phyloP scores from a whole-genome alignment of 30 jellyfish, hydroid and myxozoan genomes.

The Hydractinia symbiolongicarpus region DNA sequence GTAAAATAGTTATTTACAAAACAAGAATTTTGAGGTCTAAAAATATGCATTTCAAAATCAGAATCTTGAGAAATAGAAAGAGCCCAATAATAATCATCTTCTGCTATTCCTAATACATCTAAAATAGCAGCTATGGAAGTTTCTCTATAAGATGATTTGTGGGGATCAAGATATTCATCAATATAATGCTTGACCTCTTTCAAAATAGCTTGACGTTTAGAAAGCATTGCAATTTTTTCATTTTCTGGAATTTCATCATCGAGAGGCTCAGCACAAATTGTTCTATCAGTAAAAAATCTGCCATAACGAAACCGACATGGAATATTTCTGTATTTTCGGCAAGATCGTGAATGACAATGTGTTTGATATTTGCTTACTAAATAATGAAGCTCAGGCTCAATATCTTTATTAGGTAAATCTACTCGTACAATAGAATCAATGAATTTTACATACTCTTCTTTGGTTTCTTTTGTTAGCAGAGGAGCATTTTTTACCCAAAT shows the following conservation, averaged over 20 bases:
- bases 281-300: not conserved
- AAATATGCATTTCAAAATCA: constrained; percentile 15
- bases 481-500: constrained; percentile 19
- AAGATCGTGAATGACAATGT: constrained; percentile 11
- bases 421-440: not conserved
- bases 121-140: not conserved
- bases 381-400: not conserved
- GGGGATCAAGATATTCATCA: constrained; percentile 1
- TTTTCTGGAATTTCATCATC: not conserved
- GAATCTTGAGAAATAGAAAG: not conserved
- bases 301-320: constrained; percentile 9
- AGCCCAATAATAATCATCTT: constrained; percentile 16
- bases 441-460: not conserved
- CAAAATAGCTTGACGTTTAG: not conserved
- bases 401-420: not conserved
- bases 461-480: constrained; percentile 20
- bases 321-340: not conserved
- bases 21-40: constrained; percentile 20
- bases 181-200: constrained; percentile 3
- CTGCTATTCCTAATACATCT: not conserved
- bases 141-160: not conserved
- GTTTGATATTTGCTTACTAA: not conserved
- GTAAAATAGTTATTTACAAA: constrained; percentile 25
- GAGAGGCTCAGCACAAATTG: constrained; percentile 3
- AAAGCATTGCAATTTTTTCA: not conserved